Percentiles rank a stretch among this genome's conserved stretches.
These are phyloP conservation scores for Tinea pellionella DNA, from an alignment of 2,888 invertebrate species.

Conservation along the genomic window DNA sequence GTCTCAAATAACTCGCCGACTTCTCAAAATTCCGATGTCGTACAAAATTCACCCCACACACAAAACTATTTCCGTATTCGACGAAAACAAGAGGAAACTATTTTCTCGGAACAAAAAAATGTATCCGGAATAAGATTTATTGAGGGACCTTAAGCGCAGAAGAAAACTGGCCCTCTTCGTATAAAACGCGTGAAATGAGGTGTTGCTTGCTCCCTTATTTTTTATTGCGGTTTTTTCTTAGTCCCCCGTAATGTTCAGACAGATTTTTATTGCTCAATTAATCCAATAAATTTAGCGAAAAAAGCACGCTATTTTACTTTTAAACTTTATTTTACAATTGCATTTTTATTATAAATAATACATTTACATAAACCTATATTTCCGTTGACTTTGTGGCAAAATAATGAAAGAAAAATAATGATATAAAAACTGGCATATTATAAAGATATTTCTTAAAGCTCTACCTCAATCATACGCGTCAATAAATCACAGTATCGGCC, in stretches of 20 bases:
- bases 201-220: constrained; percentile 46
- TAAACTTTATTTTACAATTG: background rate
- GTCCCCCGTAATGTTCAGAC: constrained; percentile 27
- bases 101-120: constrained; percentile 64
- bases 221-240: constrained; percentile 20
- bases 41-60: constrained; percentile 25
- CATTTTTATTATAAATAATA: too few relatives aligned
- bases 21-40: background rate
- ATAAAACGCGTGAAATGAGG: constrained; percentile 67
- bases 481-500: constrained; percentile 14
- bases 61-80: constrained; percentile 31
- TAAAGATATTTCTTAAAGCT: background rate
- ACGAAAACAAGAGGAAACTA: constrained; percentile 62
- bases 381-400: too few relatives aligned
- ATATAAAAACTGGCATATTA: background rate
- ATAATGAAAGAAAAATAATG: too few relatives aligned
- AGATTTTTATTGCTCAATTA: constrained; percentile 60
- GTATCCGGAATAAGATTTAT: constrained; percentile 62
- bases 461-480: constrained; percentile 11
- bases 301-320: background rate
- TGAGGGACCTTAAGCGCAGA: constrained; percentile 39
- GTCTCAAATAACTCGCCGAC: background rate
- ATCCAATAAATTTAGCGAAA: constrained; percentile 28
- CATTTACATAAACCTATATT: too few relatives aligned
- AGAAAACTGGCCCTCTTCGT: constrained; percentile 19